Conservation (phyloP, 2,797 vertebrate species). For the Etheostoma nigrum region DNA sequence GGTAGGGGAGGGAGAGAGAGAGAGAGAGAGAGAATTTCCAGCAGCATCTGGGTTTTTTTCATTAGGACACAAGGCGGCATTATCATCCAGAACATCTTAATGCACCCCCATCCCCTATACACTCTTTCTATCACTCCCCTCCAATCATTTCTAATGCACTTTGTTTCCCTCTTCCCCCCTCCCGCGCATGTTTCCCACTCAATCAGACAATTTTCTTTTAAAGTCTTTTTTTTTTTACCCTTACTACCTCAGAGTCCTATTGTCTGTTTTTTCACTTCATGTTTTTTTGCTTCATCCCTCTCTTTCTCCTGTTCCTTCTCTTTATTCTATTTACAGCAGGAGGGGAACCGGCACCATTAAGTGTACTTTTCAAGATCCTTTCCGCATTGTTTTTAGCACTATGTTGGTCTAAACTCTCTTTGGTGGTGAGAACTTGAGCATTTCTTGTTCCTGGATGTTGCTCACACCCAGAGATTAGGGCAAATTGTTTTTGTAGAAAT, state of each 20-base stretch:
- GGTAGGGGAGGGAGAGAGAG: neutral
- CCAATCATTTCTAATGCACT: constrained; percentile 71
- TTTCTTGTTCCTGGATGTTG: constrained; percentile 1
- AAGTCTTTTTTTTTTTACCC: neutral
- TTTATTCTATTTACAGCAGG: constrained; percentile 1
- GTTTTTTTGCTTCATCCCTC: constrained; percentile 16
- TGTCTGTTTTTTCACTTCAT: constrained; percentile 41
- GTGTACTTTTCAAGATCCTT: constrained; percentile 9
- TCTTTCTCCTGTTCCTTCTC: neutral
- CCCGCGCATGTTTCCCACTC: constrained; percentile 32
- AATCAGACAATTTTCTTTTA: constrained; percentile 47
- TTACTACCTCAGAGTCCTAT: constrained; percentile 32
- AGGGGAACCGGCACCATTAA: neutral
- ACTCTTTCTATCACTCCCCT: constrained; percentile 56
- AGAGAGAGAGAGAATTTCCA: constrained; percentile 32
- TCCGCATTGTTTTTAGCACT: constrained; percentile 9
- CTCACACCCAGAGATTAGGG: neutral
- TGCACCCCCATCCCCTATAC: constrained; percentile 53
- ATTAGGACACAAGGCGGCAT: constrained; percentile 67
- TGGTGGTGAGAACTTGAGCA: neutral
- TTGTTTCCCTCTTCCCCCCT: constrained; percentile 27
- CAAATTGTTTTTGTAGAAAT: constrained; percentile 14
- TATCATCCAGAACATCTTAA: constrained; percentile 76
- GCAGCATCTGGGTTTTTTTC: constrained; percentile 63
- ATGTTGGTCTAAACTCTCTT: neutral